Base-by-base conservation (phyloP, 2,113 vertebrate genomes). In the Romanogobio albipinnatus region DNA sequence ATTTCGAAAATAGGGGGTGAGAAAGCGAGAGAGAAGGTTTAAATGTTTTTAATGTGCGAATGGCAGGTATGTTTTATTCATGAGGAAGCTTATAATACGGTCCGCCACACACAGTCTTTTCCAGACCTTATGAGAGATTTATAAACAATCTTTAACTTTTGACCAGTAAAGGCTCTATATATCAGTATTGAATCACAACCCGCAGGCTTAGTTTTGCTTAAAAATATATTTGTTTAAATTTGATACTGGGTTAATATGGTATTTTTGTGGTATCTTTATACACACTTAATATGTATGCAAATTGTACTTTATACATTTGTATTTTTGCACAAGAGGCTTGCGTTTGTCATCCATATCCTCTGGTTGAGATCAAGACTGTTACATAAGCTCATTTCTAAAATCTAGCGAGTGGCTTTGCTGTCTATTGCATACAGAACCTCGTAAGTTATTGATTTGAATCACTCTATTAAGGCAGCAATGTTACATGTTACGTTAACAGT, bases 1-100 rank as follows among this genome's bases (percentile, higher is more conserved):
- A 81, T 78, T 56, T 33, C 13, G 17, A 66, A 56, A 80, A 43
- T 71, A 45, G 9, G 51, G 15, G 15, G 61, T 53, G 79, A 58
- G 56, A 22, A 64, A 56, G 26, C 15, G 5, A 53, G 39, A 47
- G n/a, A 49, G 49, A 39, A 76, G 43, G 61, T 79, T 58, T 49
- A 68, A 70, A 24, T 68, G 76, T 77, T 80, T 82, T 79, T 22
- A 76, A 64, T 84, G 73, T 53, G n/a, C 70, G 36, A 29, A 85
- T n/a, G 84, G 36, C 19, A 80, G 15, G 3, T 17, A 59, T 88
- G 74, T 85, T 81, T 85, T 87, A 88, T 88, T 86, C 81, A 85
- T 85, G 51, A 86, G 73, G 29, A 36, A 29, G 36, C n/a, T 45
- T 61, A 76, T 73, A 43, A 81, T 59, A 62, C 14, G 58, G 58